Percentiles rank a stretch among this genome's conserved stretches.
phyloP scores from a whole-genome alignment of 2,113 vertebrate genomes.

The Pseudolaguvia tuberculata region DNA sequence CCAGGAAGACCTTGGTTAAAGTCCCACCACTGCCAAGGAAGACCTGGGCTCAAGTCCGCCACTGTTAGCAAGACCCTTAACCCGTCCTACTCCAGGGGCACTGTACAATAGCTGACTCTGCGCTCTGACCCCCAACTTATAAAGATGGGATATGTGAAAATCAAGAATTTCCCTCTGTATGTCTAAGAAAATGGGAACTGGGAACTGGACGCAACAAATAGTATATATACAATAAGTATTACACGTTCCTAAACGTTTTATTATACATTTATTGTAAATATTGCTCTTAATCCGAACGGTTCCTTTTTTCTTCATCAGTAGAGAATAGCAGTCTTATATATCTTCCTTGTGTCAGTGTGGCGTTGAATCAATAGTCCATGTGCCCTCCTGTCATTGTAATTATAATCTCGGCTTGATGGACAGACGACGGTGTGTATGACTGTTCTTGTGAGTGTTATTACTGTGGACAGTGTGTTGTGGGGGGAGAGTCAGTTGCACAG shows the following conservation, averaged over 20 bases:
- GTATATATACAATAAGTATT: background rate
- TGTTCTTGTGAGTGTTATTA: conserved; percentile 7
- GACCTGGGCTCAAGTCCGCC: no score
- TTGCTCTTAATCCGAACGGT: background rate
- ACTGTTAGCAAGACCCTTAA: no score
- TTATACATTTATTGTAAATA: background rate
- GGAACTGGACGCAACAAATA: no score
- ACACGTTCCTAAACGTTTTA: background rate
- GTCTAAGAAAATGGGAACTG: background rate
- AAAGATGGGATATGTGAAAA: no score
- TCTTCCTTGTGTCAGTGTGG: conserved; percentile 31
- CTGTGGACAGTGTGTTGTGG: background rate
- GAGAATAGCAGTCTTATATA: background rate
- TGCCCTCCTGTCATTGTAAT: conserved; percentile 55
- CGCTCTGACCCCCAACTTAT: no score
- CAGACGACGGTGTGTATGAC: conserved; percentile 23
- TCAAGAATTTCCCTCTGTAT: background rate
- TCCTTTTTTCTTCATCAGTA: background rate
- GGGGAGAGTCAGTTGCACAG: conserved; percentile 6
- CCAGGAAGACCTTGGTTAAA: no score
- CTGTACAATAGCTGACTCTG: no score
- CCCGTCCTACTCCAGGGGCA: no score
- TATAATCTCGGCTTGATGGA: conserved; percentile 47
- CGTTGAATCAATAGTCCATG: conserved; percentile 57
- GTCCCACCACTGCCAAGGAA: no score